phyloP scores from a whole-genome alignment of 1,140 invertebrate species.

The Cardiocondyla obscurior region DNA sequence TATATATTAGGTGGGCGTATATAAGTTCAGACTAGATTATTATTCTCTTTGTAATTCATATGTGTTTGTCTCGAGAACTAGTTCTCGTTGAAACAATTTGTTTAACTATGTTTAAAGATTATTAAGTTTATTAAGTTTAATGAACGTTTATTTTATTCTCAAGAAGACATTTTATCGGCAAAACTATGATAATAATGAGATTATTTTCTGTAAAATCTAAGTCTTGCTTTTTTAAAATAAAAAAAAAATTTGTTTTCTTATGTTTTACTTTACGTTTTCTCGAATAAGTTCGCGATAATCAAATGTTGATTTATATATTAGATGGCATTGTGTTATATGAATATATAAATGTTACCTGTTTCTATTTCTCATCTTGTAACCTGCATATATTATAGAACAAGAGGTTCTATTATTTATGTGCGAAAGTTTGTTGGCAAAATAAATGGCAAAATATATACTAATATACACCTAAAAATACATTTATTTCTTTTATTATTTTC shows the following conservation, averaged over 20 bases:
- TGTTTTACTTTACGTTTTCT: neutral
- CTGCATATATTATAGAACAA: neutral
- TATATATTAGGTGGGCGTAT: neutral
- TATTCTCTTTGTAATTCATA: too few relatives aligned
- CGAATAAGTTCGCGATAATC: neutral
- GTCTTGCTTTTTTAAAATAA: neutral
- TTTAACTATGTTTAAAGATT: too few relatives aligned
- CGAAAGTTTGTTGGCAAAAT: constrained; percentile 2
- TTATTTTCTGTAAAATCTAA: too few relatives aligned
- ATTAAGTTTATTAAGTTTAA: too few relatives aligned
- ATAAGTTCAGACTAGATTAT: neutral
- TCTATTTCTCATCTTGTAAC: neutral
- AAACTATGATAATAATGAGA: too few relatives aligned
- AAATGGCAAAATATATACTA: neutral
- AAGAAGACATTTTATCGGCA: too few relatives aligned
- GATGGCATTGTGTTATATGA: neutral
- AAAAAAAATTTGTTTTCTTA: neutral
- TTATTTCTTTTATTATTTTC: too few relatives aligned
- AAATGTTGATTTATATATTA: neutral
- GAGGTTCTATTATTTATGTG: neutral
- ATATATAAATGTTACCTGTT: neutral
- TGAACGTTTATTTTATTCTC: too few relatives aligned
- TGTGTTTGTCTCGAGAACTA: too few relatives aligned
- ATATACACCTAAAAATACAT: too few relatives aligned
- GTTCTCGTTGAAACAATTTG: too few relatives aligned